Evolutionary conservation across 2,797 vertebrate genomes (phyloP).

Genomic region (Coregonus sp.): DNA sequence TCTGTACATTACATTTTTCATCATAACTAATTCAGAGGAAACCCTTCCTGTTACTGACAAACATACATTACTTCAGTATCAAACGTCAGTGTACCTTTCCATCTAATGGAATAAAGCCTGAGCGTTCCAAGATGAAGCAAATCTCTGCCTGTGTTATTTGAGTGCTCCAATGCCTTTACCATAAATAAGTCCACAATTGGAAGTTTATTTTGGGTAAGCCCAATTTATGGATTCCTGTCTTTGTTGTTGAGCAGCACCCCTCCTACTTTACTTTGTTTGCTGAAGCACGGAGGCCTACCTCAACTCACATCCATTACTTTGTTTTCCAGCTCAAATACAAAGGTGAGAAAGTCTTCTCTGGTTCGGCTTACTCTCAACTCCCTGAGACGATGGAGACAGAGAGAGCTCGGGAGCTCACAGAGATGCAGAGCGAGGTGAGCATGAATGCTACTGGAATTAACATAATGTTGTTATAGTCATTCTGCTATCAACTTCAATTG

Average conservation of each 20-base stretch:
- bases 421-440: conserved; percentile 75
- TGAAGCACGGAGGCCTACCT: background rate
- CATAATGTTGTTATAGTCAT: background rate
- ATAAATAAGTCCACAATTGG: background rate
- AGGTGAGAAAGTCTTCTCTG: conserved; percentile 2
- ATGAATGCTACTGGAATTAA: background rate
- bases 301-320: background rate
- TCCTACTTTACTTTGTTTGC: background rate
- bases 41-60: background rate
- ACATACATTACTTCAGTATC: background rate
- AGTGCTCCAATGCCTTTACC: background rate
- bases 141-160: background rate
- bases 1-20: background rate
- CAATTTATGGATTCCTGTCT: no score
- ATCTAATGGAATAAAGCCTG: background rate
- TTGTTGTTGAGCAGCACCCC: background rate
- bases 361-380: conserved; percentile 13
- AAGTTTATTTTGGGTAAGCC: background rate
- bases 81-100: background rate
- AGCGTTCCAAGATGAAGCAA: background rate
- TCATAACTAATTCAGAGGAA: background rate
- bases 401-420: conserved; percentile 77
- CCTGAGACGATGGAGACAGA: conserved; percentile 74
- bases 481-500: background rate
- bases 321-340: conserved; percentile 9